phyloP scores from a whole-genome alignment of 2,888 invertebrate species.

The Petrolisthes manimaculis region DNA sequence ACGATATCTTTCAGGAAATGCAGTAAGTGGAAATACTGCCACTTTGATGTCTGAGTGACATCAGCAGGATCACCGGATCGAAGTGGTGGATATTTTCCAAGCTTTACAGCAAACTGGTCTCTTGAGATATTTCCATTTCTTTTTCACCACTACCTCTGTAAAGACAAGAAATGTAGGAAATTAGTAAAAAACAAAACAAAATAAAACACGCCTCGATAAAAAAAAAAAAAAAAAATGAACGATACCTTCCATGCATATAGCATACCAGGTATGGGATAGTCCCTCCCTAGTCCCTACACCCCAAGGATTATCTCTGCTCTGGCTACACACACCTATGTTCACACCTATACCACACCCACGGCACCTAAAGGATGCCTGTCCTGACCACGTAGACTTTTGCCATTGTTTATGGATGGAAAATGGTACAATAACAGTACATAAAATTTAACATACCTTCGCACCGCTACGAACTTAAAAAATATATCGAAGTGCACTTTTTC shows the following conservation, averaged over 20 bases:
- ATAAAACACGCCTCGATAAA: not conserved
- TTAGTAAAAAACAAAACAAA: not conserved
- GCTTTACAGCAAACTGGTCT: slow-evolving; percentile 46
- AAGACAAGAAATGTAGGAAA: slow-evolving; percentile 24
- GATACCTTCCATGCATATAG: not conserved
- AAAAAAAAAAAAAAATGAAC: not conserved
- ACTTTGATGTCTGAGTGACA: slow-evolving; percentile 46
- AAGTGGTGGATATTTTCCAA: slow-evolving; percentile 39
- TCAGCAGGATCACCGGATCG: slow-evolving; percentile 47
- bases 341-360: too few species aligned
- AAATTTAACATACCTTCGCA: too few species aligned
- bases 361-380: too few species aligned
- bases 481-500: too few species aligned
- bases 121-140: slow-evolving; percentile 53
- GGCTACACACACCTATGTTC: too few species aligned
- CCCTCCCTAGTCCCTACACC: too few species aligned
- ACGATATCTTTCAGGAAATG: slow-evolving; percentile 49
- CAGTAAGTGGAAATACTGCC: slow-evolving; percentile 43
- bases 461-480: too few species aligned
- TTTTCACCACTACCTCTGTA: slow-evolving; percentile 28
- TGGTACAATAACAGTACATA: too few species aligned
- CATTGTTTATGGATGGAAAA: too few species aligned
- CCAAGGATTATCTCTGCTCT: too few species aligned
- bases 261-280: not conserved
- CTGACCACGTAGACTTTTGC: too few species aligned